Base-by-base conservation (phyloP, 2,888 invertebrate species). In the Hypercompe scribonia region DNA sequence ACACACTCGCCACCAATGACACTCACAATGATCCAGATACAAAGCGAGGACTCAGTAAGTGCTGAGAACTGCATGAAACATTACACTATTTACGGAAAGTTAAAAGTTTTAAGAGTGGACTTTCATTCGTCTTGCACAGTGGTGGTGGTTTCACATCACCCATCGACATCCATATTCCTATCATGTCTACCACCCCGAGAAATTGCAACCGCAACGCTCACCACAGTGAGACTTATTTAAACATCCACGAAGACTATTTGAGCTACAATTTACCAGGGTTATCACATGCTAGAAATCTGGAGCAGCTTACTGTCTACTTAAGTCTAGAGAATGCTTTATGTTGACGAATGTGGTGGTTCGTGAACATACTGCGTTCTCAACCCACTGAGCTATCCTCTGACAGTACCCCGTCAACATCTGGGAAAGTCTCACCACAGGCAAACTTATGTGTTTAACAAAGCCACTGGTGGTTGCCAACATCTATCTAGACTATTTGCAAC, bases 311-410 rank as follows among this genome's bases (percentile, higher is more conserved):
- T 89, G 88, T 89, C 89, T 92, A 93, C 89, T 90, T 90, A 90
- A 92, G 94, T 94, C 93, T 92, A 92, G 94, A 95, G 95, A 94
- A 94, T 88, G 86, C 90, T 80, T 84, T 93, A 95, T 93, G 93
- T 84, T 86, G 89, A 92, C 90, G 90, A 95, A 90, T 88, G 81
- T 21, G 24, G 73, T 31, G 68, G 65, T 87, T 93, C 91, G 87
- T 89, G 90, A 88, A 81, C 94, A 94, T 93, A 94, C 90, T 86
- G 90, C 84, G 86, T 93, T 94, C 95, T 94, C 95, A 90, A 89
- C 85, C 86, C 85, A 86, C 82, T 76, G 80, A 85, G 90, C 86
- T 92, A 90, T 89, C 87, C 93, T 92, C 91, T 82, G 89, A 93
- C 88, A 91, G 92, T 85, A 91, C 80, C 74, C 74, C 73, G 71